These are phyloP conservation scores for Drosophila mimetica DNA, from an alignment of 2,888 invertebrate genomes.

Conservation along the genomic window DNA sequence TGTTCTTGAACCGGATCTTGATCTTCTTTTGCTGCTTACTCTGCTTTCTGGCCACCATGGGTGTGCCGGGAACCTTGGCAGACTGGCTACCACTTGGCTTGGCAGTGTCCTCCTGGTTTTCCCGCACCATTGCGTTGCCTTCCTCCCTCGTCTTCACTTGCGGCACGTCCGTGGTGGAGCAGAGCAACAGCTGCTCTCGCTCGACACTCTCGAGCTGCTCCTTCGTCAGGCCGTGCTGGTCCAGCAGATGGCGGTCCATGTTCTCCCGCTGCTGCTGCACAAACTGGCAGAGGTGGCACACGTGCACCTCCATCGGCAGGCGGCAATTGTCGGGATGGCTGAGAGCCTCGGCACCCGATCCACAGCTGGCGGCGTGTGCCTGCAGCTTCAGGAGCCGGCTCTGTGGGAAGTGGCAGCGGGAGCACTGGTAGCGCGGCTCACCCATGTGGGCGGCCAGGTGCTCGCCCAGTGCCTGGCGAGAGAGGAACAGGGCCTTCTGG, in stretches of 20 bases:
- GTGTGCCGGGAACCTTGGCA: not conserved
- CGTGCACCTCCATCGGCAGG: slow-evolving; percentile 84
- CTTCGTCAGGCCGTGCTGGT: slow-evolving; percentile 68
- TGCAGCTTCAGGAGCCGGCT: slow-evolving; percentile 21
- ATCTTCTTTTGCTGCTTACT: not conserved
- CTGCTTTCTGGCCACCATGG: not conserved
- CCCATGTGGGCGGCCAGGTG: slow-evolving; percentile 92
- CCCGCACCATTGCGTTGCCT: not conserved
- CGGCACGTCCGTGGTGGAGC: slow-evolving; percentile 25
- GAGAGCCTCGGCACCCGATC: slow-evolving; percentile 18
- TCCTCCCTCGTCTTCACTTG: not conserved
- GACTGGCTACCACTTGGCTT: not conserved
- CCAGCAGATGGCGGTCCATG: slow-evolving; percentile 87
- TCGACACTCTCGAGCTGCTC: not conserved
- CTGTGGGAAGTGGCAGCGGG: slow-evolving; percentile 85
- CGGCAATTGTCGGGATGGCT: not conserved
- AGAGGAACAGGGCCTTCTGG: slow-evolving; percentile 19
- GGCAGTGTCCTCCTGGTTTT: not conserved
- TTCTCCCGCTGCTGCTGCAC: slow-evolving; percentile 88
- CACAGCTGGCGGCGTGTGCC: slow-evolving; percentile 49
- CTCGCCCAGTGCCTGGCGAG: slow-evolving; percentile 84
- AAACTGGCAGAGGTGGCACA: slow-evolving; percentile 90
- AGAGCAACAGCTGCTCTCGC: slow-evolving; percentile 42
- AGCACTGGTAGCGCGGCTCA: slow-evolving; percentile 89
- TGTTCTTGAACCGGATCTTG: not conserved